Percentiles rank a stretch among this genome's conserved stretches.
Conservation (phyloP, 2,797 vertebrate genomes). For the Peromyscus eremicus region DNA sequence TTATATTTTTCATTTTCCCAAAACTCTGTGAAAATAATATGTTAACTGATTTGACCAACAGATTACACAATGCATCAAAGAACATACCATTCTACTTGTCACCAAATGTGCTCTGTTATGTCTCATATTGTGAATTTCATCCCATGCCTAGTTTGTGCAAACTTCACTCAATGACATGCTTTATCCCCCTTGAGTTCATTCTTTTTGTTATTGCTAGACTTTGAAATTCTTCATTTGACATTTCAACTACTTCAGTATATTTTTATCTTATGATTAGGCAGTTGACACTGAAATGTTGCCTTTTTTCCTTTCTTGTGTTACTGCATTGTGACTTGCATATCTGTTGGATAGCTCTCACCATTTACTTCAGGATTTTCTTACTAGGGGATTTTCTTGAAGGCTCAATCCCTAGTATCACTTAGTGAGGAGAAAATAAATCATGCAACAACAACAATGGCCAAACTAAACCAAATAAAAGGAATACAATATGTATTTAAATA, state of each 20-base stretch:
- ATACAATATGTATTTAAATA: neutral
- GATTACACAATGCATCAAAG: neutral
- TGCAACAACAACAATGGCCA: neutral
- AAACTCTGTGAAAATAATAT: neutral
- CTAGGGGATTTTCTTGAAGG: neutral
- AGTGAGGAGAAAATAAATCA: neutral
- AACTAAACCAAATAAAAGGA: neutral
- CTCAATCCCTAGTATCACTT: neutral
- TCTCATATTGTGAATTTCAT: neutral
- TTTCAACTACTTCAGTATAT: neutral
- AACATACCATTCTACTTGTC: neutral
- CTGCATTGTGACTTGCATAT: neutral
- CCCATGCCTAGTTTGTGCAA: neutral
- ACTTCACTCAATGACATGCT: neutral
- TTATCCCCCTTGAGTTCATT: neutral
- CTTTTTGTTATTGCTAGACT: neutral
- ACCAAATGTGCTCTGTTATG: neutral
- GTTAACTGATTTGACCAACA: constrained; percentile 6
- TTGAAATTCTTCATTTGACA: neutral
- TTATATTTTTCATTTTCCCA: neutral
- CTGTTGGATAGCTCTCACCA: neutral
- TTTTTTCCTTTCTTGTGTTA: neutral
- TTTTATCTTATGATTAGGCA: neutral
- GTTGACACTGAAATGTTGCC: neutral
- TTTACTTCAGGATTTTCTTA: neutral